Evolutionary conservation across 2,797 vertebrate species (phyloP), one percentile per base, ranked within the genome.

Genomic region (Cirrhinus molitorella): DNA sequence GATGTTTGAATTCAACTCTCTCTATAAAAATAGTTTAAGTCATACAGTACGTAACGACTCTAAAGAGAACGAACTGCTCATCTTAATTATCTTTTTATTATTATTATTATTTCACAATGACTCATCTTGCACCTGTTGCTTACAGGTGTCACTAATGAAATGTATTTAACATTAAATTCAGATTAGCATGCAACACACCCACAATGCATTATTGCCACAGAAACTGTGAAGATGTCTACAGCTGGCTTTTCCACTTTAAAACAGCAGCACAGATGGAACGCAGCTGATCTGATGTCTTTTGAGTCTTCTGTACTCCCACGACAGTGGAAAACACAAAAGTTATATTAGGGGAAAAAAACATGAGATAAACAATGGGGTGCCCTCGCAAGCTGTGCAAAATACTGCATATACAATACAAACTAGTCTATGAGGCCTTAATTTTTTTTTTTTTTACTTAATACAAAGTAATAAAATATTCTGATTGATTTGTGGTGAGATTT

Each of bases 211-310:
- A 57, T n/a, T 65, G 10, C 49, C 17, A 68, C 11, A 5, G 49
- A 80, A 80, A 57, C 0, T 13, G 65, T 37, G 25, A 37, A 19
- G 34, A 55, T 13, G 49, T 51, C 16, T 40, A 28, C 78, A 45
- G 65, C 49, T 80, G 65, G 78, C 49, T 80, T 68, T 70, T 80
- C 9, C 23, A 13, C 17, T 13, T 49, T 55, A 45, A 34, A 73
- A 53, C 40, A 59, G 37, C n/a, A 16, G 31, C 78, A 37, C 59
- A 79, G 77, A 53, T 17, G 63, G 61, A 77, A 63, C 55, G 2
- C 76, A 78, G 59, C 76, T 78, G 76, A 78, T 78, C 43, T 78
- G 76, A 78, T 49, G 19, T 78, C 11, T 51, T 61, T 34, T 78
- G 76, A 78, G 76, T 78, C 19, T 25, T 65, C 19, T 51, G 19